Percentiles rank a stretch among this genome's conserved stretches.
phyloP scores from a whole-genome alignment of 2,797 vertebrate species.

The Gymnothorax reevesii region DNA sequence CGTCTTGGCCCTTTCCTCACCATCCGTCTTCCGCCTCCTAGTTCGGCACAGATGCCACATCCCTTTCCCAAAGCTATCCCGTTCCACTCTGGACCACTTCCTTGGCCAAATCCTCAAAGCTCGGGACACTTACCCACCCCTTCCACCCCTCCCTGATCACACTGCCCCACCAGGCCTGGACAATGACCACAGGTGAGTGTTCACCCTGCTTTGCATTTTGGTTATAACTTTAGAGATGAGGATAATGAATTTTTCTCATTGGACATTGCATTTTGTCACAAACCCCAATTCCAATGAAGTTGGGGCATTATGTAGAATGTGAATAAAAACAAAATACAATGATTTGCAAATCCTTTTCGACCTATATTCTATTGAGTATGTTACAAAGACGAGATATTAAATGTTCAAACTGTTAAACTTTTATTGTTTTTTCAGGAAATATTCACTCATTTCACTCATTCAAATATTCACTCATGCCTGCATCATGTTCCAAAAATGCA shows the following conservation, averaged over 20 bases:
- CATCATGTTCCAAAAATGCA: too few relatives aligned
- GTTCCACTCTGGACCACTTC: slow-evolving; percentile 69
- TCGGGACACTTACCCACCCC: slow-evolving; percentile 67
- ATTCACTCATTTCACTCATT: too few relatives aligned
- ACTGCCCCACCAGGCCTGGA: slow-evolving; percentile 69
- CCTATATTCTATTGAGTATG: too few relatives aligned
- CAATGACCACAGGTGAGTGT: slow-evolving; percentile 79
- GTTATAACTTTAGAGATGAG: neutral
- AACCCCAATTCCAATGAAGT: too few relatives aligned
- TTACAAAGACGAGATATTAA: too few relatives aligned
- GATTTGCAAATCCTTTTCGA: too few relatives aligned
- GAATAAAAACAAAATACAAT: too few relatives aligned
- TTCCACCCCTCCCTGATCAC: slow-evolving; percentile 67
- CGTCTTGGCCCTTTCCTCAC: slow-evolving; percentile 75
- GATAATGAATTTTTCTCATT: neutral
- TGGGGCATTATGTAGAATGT: too few relatives aligned
- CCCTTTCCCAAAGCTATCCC: slow-evolving; percentile 57
- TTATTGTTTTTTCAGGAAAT: too few relatives aligned
- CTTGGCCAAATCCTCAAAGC: slow-evolving; percentile 67
- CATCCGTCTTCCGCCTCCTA: slow-evolving; percentile 74
- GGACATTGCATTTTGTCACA: neutral
- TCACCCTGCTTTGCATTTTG: neutral
- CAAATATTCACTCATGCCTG: too few relatives aligned
- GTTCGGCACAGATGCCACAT: slow-evolving; percentile 64
- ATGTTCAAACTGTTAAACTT: too few relatives aligned